These are phyloP conservation scores for Rhodeus uyekii DNA, from an alignment of 2,797 vertebrate species.

Conservation along the genomic window DNA sequence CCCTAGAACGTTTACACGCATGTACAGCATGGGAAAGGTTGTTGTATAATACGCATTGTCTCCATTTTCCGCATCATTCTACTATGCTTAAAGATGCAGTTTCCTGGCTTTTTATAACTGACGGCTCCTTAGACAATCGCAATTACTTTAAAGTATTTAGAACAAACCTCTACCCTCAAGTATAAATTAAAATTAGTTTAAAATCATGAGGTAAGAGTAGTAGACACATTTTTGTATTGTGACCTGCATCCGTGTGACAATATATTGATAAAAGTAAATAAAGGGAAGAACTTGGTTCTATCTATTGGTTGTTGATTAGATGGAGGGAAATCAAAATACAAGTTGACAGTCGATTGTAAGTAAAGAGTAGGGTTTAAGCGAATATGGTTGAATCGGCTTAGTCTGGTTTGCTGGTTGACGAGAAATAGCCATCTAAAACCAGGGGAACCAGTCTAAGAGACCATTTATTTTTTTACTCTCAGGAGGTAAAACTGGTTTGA, in stretches of 20 bases:
- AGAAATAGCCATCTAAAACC: not conserved
- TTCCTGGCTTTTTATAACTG: not conserved
- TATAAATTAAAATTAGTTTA: not conserved
- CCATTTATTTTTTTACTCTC: not conserved
- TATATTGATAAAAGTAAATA: not conserved
- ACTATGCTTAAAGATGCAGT: not conserved
- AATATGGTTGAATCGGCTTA: not conserved
- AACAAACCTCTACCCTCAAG: not conserved
- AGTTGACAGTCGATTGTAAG: not conserved
- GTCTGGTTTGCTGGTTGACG: not conserved
- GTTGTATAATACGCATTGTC: not conserved
- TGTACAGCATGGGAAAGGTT: not conserved
- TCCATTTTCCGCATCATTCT: not conserved
- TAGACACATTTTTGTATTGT: not conserved
- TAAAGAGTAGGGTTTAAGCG: not conserved
- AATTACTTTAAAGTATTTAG: not conserved
- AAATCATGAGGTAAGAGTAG: not conserved
- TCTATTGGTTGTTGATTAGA: not conserved
- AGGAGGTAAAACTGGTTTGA: not conserved
- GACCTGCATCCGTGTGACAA: not conserved
- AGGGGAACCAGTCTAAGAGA: not conserved
- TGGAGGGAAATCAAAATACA: not conserved
- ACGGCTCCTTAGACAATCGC: not conserved
- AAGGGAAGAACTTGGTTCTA: not conserved
- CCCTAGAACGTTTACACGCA: not conserved